Evolutionary conservation across 2,888 invertebrate species (phyloP).

Genomic region (Stramonita haemastoma): DNA sequence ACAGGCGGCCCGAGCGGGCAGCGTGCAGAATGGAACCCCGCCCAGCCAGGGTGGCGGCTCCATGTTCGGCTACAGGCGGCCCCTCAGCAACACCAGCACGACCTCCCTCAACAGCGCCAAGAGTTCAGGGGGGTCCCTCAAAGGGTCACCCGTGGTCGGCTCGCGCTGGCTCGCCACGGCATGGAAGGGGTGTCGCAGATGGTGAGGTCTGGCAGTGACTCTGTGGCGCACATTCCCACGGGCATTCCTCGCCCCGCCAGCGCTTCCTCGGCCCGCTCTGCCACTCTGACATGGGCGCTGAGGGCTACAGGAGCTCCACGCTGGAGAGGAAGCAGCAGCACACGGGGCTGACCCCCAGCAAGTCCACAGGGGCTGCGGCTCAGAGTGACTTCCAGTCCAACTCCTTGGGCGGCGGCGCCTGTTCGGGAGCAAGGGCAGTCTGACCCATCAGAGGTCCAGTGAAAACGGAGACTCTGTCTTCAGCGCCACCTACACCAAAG

Average conservation of each 20-base stretch:
- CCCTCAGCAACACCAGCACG: constrained; percentile 74
- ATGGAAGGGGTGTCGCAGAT: constrained; percentile 55
- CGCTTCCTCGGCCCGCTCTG: constrained; percentile 52
- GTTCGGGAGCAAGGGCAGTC: constrained; percentile 70
- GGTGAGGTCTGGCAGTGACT: constrained; percentile 49
- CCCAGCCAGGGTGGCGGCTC: constrained; percentile 57
- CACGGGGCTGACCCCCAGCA: constrained; percentile 79
- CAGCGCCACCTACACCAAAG: constrained; percentile 73
- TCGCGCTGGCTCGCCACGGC: constrained; percentile 68
- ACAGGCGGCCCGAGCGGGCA: constrained; percentile 59
- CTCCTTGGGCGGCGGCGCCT: constrained; percentile 69
- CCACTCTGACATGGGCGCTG: constrained; percentile 60
- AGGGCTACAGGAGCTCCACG: constrained; percentile 66
- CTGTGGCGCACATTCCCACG: constrained; percentile 47
- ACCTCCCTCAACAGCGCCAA: constrained; percentile 69
- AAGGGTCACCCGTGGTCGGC: constrained; percentile 56
- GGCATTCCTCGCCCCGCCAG: constrained; percentile 61
- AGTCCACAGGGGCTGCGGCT: constrained; percentile 62
- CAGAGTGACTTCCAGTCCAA: constrained; percentile 74
- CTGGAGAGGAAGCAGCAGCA: constrained; percentile 81
- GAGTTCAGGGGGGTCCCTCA: constrained; percentile 58
- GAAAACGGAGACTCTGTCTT: constrained; percentile 70
- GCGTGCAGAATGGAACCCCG: constrained; percentile 50
- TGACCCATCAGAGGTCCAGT: constrained; percentile 55
- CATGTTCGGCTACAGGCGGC: constrained; percentile 71